These are phyloP conservation scores for Plotosus lineatus DNA, from an alignment of 2,113 vertebrate genomes.

Conservation along the genomic window DNA sequence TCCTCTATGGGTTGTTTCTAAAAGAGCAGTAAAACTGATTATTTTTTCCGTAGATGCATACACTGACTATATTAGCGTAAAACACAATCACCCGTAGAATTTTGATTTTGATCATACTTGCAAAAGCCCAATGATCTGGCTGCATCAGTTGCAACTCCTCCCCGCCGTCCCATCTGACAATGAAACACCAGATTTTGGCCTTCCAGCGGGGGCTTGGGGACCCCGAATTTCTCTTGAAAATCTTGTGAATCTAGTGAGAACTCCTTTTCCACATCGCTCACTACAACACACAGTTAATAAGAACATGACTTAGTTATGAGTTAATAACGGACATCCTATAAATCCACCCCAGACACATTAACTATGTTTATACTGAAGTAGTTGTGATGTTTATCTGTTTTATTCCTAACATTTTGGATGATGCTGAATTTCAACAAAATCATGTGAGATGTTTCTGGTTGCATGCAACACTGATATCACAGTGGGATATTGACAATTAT, in stretches of 20 bases:
- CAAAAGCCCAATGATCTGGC: conserved; percentile 70
- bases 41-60: no score
- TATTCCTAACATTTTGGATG: background rate
- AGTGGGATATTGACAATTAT: no score
- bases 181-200: conserved; percentile 76
- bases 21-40: no score
- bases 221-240: conserved; percentile 70
- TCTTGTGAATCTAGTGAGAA: conserved; percentile 68
- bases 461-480: background rate
- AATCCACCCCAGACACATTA: background rate
- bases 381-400: background rate
- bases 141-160: conserved; percentile 66
- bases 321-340: background rate
- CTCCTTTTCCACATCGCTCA: conserved; percentile 68
- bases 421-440: background rate
- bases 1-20: no score
- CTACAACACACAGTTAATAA: conserved; percentile 53
- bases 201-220: conserved; percentile 70
- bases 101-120: conserved; percentile 58
- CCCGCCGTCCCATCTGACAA: conserved; percentile 75
- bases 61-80: background rate
- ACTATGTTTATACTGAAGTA: background rate
- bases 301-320: background rate
- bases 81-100: background rate
- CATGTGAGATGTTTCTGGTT: background rate